Base-by-base conservation (phyloP, 2,888 invertebrate genomes). In the Amblyteles armatorius region DNA sequence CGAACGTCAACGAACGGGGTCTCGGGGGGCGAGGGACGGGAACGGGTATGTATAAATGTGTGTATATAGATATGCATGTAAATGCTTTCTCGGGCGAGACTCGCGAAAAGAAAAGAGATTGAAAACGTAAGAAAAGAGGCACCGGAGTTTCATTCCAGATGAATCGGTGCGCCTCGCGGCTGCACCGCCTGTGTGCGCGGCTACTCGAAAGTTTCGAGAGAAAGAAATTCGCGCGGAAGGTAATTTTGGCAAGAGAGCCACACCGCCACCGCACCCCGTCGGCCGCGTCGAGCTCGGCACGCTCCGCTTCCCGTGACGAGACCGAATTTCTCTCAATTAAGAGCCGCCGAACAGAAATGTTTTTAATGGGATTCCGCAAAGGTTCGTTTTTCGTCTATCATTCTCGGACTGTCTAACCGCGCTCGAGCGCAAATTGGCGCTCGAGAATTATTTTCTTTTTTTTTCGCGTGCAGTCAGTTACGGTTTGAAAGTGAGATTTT, bases 321-420 rank as follows among this genome's bases (percentile, higher is more conserved):
- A 68, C 57, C 68, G 68, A 78, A 48, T 82, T 82, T 73, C 73
- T 82, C 82, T 73, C 82, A 82, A 82, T 82, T 82, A 82, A 55
- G 78, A 72, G 82, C 72, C 57, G 29, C 33, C 29, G 60, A 69
- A 77, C 52, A 77, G 65, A 77, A 82, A 40, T 72, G 55, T 78
- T 60, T 72, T 67, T 60, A 73, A 78, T 60, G 74, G 69, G 33
- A 63, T 83, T 79, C 60, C 63, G 72, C 72, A 9, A 22, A 60
- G 69, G 40, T 79, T 79, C 79, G 79, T 67, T 83, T 83, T 69
- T 60, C 29, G 69, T 82, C 81, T 71, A 69, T 68, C 65, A 63
- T 69, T 50, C 52, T 52, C 63, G 73, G 67, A 73, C 73, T 68
- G 73, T 73, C 73, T 68, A 40, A 33, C 33, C 29, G 16, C 60